Percentiles rank a stretch among this genome's conserved stretches.
Evolutionary conservation across 1,140 invertebrate species (phyloP).

Genomic region (Globodera rostochiensis): DNA sequence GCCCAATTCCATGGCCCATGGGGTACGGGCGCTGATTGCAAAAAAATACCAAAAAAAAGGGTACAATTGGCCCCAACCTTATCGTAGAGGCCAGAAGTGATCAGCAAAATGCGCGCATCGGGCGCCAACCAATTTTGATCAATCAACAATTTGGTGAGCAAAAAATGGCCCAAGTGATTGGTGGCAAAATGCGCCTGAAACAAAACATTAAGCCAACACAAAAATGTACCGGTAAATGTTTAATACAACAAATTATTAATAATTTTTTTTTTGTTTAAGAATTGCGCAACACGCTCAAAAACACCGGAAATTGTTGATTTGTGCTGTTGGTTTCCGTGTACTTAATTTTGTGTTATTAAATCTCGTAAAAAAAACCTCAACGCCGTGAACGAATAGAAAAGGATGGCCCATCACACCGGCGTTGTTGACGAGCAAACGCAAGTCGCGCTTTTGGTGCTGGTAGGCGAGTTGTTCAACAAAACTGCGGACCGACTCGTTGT

Average conservation of each 20-base stretch:
- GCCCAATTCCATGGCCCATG: too few relatives aligned
- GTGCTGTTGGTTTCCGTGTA: too few relatives aligned
- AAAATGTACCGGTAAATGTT: too few relatives aligned
- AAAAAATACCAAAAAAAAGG: too few relatives aligned
- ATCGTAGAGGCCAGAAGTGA: conserved; percentile 45
- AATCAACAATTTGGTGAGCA: conserved; percentile 43
- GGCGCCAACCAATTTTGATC: conserved; percentile 33
- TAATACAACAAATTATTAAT: not conserved
- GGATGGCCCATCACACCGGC: conserved; percentile 49
- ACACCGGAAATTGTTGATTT: not conserved
- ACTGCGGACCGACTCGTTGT: conserved; percentile 4
- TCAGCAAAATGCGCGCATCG: conserved; percentile 44
- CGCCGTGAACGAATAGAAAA: conserved; percentile 4
- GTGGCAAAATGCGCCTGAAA: conserved; percentile 51
- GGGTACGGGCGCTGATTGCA: too few relatives aligned
- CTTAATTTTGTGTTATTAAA: too few relatives aligned
- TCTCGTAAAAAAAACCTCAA: not conserved
- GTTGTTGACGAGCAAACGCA: conserved; percentile 52
- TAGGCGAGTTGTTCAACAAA: conserved; percentile 31
- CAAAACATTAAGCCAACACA: too few relatives aligned
- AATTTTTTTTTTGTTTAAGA: not conserved
- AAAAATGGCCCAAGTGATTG: conserved; percentile 55
- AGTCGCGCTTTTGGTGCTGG: not conserved
- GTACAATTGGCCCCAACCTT: conserved; percentile 28
- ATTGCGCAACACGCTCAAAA: not conserved